phyloP scores from a whole-genome alignment of 2,888 invertebrate species.

The Syritta pipiens region DNA sequence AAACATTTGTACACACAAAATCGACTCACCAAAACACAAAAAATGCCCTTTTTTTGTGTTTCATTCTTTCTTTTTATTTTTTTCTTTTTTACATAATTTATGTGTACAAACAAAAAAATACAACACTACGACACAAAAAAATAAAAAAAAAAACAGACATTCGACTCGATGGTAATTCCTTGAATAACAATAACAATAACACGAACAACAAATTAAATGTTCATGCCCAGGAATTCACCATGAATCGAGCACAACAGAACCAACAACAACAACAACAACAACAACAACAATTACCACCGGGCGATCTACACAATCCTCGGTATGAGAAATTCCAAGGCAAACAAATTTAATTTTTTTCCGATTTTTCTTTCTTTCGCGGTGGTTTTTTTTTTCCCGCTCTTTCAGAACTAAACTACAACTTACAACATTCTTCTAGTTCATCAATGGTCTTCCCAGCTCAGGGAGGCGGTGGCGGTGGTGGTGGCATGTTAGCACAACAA shows the following conservation, averaged over 20 bases:
- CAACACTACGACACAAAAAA: background rate
- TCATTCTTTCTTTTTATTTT: constrained; percentile 36
- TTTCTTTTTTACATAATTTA: constrained; percentile 32
- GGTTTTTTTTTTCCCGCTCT: constrained; percentile 71
- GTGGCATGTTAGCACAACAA: constrained; percentile 78
- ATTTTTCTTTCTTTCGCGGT: constrained; percentile 53
- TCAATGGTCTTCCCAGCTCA: constrained; percentile 76
- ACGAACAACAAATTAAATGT: constrained; percentile 86
- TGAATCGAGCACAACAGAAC: constrained; percentile 79
- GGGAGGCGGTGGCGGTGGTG: constrained; percentile 70
- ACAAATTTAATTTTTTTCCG: constrained; percentile 71
- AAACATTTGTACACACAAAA: constrained; percentile 14
- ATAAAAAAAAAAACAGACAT: constrained; percentile 80
- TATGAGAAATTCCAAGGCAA: constrained; percentile 72
- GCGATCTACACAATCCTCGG: constrained; percentile 75
- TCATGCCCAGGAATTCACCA: constrained; percentile 94
- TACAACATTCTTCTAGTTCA: constrained; percentile 80
- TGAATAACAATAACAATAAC: constrained; percentile 73
- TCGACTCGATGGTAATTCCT: constrained; percentile 82
- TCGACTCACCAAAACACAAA: constrained; percentile 1
- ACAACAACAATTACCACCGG: constrained; percentile 70
- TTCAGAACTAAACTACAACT: constrained; percentile 79
- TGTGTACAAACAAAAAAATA: background rate
- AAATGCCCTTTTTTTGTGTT: constrained; percentile 14
- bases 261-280: constrained; percentile 56